Percentiles rank a stretch among this genome's conserved stretches.
Conservation (phyloP, 92 coral and sea anemone genomes). For the Palythoa grandiflora region DNA sequence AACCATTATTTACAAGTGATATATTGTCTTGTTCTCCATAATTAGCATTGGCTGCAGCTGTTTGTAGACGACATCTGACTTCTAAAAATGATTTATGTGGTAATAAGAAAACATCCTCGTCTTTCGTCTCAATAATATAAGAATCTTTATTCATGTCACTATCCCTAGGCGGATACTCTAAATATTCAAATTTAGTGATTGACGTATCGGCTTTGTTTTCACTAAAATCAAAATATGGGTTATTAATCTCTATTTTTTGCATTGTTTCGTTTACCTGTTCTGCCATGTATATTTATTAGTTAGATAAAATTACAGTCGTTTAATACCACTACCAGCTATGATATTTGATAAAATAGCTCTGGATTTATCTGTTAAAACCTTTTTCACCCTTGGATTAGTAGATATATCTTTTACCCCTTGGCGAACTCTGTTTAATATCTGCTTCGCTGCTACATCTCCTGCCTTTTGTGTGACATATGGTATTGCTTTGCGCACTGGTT, state of each 20-base stretch:
- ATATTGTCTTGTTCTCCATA: not conserved
- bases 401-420: too few relatives aligned
- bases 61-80: not conserved
- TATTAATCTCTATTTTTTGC: not conserved
- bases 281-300: slow-evolving; percentile 1
- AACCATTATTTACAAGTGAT: not conserved
- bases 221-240: slow-evolving; percentile 20
- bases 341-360: not conserved
- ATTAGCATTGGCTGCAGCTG: slow-evolving; percentile 9
- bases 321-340: not conserved
- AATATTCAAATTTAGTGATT: slow-evolving; percentile 1
- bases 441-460: not conserved
- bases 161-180: not conserved
- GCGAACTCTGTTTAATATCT: too few relatives aligned
- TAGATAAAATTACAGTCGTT: slow-evolving; percentile 18
- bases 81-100: not conserved
- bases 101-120: not conserved
- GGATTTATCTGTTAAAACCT: too few relatives aligned
- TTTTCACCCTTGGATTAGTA: too few relatives aligned
- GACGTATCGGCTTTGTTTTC: not conserved
- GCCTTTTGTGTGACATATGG: slow-evolving; percentile 12
- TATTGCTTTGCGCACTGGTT: not conserved
- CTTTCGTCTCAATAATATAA: not conserved
- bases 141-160: slow-evolving; percentile 32
- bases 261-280: not conserved